Percentiles rank a stretch among this genome's conserved stretches.
phyloP scores from a whole-genome alignment of 2,113 vertebrate genomes.

The Charadrius vociferus region DNA sequence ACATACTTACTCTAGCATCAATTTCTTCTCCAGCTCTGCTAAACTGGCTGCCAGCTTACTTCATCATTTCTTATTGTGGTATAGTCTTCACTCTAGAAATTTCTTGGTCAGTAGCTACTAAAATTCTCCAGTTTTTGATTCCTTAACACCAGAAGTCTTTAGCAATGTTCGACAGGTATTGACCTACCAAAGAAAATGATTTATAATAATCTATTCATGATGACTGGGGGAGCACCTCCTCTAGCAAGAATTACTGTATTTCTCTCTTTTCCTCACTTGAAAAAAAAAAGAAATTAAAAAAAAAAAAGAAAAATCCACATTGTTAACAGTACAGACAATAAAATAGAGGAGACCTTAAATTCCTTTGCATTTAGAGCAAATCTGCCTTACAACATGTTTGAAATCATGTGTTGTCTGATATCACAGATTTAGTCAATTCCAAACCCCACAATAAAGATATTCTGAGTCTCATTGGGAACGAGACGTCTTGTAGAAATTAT shows the following conservation, averaged over 20 bases:
- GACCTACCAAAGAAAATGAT: neutral
- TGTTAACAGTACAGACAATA: neutral
- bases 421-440: constrained; percentile 2
- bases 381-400: neutral
- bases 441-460: constrained; percentile 20
- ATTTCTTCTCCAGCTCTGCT: neutral
- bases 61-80: neutral
- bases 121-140: neutral
- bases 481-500: constrained; percentile 41
- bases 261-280: neutral
- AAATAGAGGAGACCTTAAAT: neutral
- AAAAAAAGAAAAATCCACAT: neutral
- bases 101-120: neutral
- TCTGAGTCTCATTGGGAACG: constrained; percentile 32
- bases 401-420: constrained; percentile 26
- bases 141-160: neutral
- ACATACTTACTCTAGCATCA: neutral
- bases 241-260: neutral
- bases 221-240: neutral
- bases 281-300: neutral
- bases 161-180: neutral
- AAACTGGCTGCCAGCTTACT: neutral
- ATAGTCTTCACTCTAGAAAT: neutral
- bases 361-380: neutral
- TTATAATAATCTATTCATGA: neutral